Percentiles rank a stretch among this genome's conserved stretches.
These are phyloP conservation scores for Astyanax mexicanus DNA, from an alignment of 2,797 vertebrate species.

Conservation along the genomic window DNA sequence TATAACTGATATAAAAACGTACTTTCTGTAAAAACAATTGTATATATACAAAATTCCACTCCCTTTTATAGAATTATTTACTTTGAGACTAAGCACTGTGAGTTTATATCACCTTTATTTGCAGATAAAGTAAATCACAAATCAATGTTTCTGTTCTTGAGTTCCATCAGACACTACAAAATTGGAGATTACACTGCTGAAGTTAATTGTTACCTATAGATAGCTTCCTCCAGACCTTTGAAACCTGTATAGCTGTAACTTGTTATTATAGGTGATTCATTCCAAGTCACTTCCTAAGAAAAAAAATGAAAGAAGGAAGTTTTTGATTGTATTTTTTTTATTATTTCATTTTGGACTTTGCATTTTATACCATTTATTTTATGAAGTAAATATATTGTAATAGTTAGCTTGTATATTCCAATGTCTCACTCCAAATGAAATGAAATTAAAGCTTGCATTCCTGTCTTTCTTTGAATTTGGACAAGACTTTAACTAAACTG, in stretches of 20 bases:
- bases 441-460: background rate
- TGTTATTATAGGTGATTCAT: background rate
- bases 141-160: conserved; percentile 5
- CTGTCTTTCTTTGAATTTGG: background rate
- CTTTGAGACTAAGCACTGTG: conserved; percentile 12
- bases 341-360: background rate
- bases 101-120: conserved; percentile 7
- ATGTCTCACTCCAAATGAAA: background rate
- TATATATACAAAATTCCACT: background rate
- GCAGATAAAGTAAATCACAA: background rate
- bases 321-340: background rate
- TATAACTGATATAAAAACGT: background rate
- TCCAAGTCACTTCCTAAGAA: background rate
- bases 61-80: background rate
- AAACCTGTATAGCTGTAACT: conserved; percentile 17
- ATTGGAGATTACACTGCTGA: background rate
- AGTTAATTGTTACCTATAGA: background rate
- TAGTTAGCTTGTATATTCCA: background rate
- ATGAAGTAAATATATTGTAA: background rate
- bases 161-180: background rate
- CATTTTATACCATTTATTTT: background rate
- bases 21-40: background rate
- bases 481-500: background rate
- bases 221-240: conserved; percentile 22
- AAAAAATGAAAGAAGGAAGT: background rate